These are phyloP conservation scores for Microctenopoma steveboyesi DNA, from an alignment of 2,797 vertebrate species.

Conservation along the genomic window DNA sequence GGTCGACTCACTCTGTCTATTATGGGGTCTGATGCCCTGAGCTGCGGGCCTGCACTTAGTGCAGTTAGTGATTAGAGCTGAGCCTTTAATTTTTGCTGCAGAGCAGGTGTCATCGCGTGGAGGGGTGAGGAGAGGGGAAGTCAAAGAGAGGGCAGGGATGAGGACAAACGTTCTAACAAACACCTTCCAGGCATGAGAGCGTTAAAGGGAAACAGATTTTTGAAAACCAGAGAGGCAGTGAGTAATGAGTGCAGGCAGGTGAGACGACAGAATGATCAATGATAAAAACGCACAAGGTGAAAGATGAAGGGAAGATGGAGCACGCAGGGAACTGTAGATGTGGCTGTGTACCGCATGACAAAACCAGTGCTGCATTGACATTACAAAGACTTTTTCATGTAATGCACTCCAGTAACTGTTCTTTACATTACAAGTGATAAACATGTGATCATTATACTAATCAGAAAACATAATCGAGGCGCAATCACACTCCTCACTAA, in stretches of 20 bases:
- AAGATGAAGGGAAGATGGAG: not conserved
- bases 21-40: conserved; percentile 44
- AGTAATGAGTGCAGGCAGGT: conserved; percentile 29
- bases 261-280: conserved; percentile 23
- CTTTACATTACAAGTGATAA: too few species aligned
- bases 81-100: conserved; percentile 33
- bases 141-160: not conserved
- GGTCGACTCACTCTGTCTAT: conserved; percentile 27
- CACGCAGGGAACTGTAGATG: not conserved
- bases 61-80: conserved; percentile 39
- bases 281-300: not conserved
- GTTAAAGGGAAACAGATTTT: conserved; percentile 1
- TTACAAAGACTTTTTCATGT: not conserved
- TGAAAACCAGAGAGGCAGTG: not conserved
- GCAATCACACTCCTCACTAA: too few species aligned
- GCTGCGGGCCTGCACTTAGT: conserved; percentile 36
- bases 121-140: not conserved
- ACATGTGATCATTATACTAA: too few species aligned
- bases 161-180: not conserved
- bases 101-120: conserved; percentile 19
- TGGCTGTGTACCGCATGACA: too few species aligned
- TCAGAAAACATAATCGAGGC: too few species aligned
- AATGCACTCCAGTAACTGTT: too few species aligned
- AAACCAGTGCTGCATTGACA: not conserved
- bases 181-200: not conserved